phyloP scores from a whole-genome alignment of 2,797 vertebrate genomes.

The Xiphophorus birchmanni region DNA sequence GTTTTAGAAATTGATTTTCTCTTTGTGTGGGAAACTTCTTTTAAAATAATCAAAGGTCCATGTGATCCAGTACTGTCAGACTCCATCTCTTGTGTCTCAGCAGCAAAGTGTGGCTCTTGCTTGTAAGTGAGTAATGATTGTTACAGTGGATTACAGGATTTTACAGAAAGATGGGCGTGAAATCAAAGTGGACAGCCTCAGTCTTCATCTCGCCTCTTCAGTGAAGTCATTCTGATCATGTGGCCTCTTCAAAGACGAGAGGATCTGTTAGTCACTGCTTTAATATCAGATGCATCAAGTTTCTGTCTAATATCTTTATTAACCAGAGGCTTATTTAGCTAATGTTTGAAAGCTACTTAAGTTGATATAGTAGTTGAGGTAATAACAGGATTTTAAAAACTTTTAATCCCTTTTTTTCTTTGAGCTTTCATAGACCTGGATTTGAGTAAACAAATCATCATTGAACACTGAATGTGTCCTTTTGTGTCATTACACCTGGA shows the following conservation, averaged over 20 bases:
- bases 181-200: slow-evolving; percentile 30
- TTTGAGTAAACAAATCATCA: background rate
- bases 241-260: slow-evolving; percentile 15
- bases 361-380: background rate
- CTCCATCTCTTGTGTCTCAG: background rate
- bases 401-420: background rate
- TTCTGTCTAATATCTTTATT: background rate
- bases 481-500: background rate
- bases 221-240: slow-evolving; percentile 28
- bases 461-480: background rate
- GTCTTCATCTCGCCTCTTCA: slow-evolving; percentile 29
- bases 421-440: background rate
- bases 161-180: slow-evolving; percentile 3
- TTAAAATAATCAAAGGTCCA: background rate
- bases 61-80: background rate
- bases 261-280: background rate
- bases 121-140: slow-evolving; percentile 10
- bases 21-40: background rate
- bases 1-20: background rate
- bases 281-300: slow-evolving; percentile 7
- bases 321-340: background rate
- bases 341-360: background rate
- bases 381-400: background rate
- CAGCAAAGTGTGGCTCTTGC: background rate
- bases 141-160: slow-evolving; percentile 10